A percentile compares a stretch with the other conserved stretches of the same genome.
Evolutionary conservation across 2,888 invertebrate species (phyloP).

Genomic region (Cyaniris semiargus): DNA sequence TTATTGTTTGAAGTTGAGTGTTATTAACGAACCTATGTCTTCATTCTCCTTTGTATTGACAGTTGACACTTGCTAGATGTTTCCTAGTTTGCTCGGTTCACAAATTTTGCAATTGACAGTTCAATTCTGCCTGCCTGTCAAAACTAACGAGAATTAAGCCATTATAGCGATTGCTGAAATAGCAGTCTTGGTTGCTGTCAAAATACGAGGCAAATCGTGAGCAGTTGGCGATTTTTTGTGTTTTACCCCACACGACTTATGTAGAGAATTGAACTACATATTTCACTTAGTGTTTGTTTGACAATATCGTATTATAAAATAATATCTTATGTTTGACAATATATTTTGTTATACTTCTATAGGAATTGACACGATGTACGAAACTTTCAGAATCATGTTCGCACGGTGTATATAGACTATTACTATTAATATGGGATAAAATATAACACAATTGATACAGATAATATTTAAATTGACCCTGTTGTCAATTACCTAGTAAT

Average conservation of each 20-base stretch:
- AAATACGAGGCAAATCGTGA: neutral
- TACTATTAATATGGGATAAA: neutral
- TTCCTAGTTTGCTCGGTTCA: neutral
- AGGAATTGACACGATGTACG: neutral
- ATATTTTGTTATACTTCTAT: no score
- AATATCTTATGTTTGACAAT: no score
- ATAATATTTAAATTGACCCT: conserved; percentile 6
- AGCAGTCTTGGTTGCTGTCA: neutral
- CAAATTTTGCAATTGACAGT: conserved; percentile 9
- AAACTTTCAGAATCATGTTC: neutral
- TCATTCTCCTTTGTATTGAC: conserved; percentile 5
- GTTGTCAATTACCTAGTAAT: conserved; percentile 11
- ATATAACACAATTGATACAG: neutral
- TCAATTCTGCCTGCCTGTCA: neutral
- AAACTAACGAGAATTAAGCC: neutral
- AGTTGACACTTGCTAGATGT: neutral
- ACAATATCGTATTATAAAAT: no score
- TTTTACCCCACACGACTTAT: no score
- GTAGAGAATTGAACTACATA: no score
- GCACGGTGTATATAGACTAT: neutral
- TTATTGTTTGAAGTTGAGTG: neutral
- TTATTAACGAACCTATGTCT: neutral
- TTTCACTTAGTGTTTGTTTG: no score
- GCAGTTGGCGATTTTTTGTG: neutral
- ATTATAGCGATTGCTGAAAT: neutral